Conservation (phyloP, 2,797 vertebrate genomes). For the Eurystomus glaucurus region DNA sequence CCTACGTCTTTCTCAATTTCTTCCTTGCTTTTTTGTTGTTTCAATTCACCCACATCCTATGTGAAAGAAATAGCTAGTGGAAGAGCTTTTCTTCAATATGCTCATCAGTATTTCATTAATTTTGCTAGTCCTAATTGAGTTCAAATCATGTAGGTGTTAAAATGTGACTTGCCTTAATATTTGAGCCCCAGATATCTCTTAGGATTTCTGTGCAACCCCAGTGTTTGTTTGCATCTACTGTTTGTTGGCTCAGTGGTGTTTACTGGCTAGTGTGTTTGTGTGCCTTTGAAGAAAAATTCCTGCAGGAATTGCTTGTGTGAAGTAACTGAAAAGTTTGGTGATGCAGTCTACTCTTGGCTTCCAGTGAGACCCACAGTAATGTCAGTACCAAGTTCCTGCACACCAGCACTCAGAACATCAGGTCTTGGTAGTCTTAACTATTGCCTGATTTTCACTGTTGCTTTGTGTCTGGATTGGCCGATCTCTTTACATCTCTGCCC, state of each 20-base stretch:
- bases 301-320: neutral
- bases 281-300: neutral
- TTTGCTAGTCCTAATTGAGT: neutral
- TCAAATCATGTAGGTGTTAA: neutral
- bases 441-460: neutral
- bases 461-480: neutral
- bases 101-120: neutral
- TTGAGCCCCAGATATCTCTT: neutral
- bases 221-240: neutral
- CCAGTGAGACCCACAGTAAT: neutral
- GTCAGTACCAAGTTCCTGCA: neutral
- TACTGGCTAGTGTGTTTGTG: neutral
- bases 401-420: neutral
- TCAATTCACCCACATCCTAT: neutral
- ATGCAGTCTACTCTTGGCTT: neutral
- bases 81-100: neutral
- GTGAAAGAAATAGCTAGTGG: neutral
- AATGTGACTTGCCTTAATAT: neutral
- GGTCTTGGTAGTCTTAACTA: neutral
- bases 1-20: neutral
- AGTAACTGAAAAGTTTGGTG: neutral
- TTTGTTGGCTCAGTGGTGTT: neutral
- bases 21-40: neutral
- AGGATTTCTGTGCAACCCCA: neutral
- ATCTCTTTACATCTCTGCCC: neutral